Percentiles rank a stretch among this genome's conserved stretches.
Conservation (phyloP, 2,797 vertebrate genomes). For the Hemibagrus guttatus region DNA sequence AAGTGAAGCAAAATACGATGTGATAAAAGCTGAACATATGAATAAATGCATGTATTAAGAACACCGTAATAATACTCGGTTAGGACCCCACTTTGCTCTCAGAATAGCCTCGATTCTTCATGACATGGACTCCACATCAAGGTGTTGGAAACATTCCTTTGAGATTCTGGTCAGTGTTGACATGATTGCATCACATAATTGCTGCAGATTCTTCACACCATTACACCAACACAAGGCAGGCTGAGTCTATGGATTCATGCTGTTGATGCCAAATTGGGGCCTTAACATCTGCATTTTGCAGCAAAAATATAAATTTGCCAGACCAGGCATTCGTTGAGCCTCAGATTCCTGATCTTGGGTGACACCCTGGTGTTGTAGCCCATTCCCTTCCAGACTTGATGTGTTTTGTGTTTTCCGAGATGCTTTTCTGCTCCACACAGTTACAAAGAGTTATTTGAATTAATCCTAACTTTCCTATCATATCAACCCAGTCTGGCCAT, state of each 20-base stretch:
- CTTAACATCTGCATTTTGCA: neutral
- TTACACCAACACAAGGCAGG: neutral
- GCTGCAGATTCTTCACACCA: neutral
- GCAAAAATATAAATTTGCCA: neutral
- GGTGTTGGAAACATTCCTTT: slow-evolving; percentile 8
- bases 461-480: neutral
- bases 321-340: neutral
- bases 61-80: neutral
- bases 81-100: neutral
- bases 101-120: slow-evolving; percentile 6
- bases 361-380: neutral
- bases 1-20: neutral
- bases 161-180: slow-evolving; percentile 16
- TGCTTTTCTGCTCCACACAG: neutral
- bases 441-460: neutral
- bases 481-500: neutral
- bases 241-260: neutral
- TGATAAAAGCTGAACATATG: no score
- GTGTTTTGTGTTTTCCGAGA: neutral
- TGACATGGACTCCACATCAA: neutral
- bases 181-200: slow-evolving; percentile 26
- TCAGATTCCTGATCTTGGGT: neutral
- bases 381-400: neutral
- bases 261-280: neutral
- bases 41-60: neutral